A percentile compares a stretch with the other conserved stretches of the same genome.
These are phyloP conservation scores for Hanleya hanleyi DNA, from an alignment of 2,888 invertebrate species.

Conservation along the genomic window DNA sequence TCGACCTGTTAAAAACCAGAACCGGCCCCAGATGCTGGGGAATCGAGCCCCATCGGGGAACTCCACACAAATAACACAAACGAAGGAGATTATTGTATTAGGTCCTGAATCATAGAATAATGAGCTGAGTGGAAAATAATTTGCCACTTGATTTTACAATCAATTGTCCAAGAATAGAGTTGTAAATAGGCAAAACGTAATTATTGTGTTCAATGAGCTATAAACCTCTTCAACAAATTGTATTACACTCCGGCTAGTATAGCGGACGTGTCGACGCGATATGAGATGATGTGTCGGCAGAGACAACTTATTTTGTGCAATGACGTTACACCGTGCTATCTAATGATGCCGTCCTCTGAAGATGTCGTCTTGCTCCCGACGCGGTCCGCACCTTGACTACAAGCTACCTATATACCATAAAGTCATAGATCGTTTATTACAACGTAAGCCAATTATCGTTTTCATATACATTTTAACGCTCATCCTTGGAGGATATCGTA, in stretches of 20 bases:
- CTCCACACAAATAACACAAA: constrained; percentile 8
- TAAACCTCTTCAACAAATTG: constrained; percentile 7
- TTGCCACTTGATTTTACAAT: constrained; percentile 17
- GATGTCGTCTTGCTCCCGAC: too few species aligned
- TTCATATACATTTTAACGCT: too few species aligned
- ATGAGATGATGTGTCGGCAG: background rate
- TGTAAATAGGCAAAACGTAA: constrained; percentile 13
- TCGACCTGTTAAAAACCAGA: background rate
- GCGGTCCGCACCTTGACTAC: too few species aligned
- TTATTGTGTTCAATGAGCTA: constrained; percentile 15
- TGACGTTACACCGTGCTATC: constrained; percentile 3
- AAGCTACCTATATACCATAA: too few species aligned
- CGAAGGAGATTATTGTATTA: constrained; percentile 6
- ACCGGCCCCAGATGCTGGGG: background rate
- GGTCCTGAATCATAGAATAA: constrained; percentile 9
- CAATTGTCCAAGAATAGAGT: constrained; percentile 12
- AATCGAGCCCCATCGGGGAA: background rate
- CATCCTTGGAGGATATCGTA: too few species aligned
- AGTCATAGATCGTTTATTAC: too few species aligned
- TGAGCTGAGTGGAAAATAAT: constrained; percentile 12
- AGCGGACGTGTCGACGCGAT: background rate
- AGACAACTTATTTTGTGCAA: background rate
- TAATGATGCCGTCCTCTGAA: too few species aligned
- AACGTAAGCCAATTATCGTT: too few species aligned
- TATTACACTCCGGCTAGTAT: background rate